Base-by-base conservation (phyloP, 2,888 invertebrate species). In the Cheilosia vulpina region DNA sequence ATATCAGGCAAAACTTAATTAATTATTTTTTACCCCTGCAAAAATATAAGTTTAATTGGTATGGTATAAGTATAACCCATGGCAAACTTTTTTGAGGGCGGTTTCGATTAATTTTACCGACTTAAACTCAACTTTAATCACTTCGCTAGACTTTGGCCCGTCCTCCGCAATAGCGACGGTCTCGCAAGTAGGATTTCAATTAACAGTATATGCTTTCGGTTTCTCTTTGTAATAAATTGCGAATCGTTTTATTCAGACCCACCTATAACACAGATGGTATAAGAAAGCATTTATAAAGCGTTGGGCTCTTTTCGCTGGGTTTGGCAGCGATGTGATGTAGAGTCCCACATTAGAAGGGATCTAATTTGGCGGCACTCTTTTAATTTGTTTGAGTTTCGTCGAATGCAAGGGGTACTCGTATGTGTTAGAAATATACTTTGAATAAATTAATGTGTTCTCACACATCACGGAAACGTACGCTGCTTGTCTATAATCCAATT, bases 71-170 rank as follows among this genome's bases (percentile, higher is more conserved):
- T 27, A 2, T 27, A 27, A 31, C 15, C 47, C 34, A 5, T 50
- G 60, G 17, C 6, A n/a, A 66, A 65, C 27, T 53, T 58, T 71
- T 60, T 41, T 6, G 19, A 24, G 27, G 27, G 50, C 17, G 71
- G 71, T 71, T 58, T 58, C 50, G 47, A 71, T 71, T 60, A 58
- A 71, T 71, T 71, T 60, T 38, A 50, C 71, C 34, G 58, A 41
- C 58, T 38, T 71, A 50, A 71, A 60, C 58, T 60, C 38, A 71
- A 71, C 60, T 71, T 71, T 71, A 71, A 71, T 58, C 47, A 71
- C 3, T 21, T 58, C 50, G 38, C 9, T 50, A 38, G 50, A 19
- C 21, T 50, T 19, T 65, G 15, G 13, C 27, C 43, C 45, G 24
- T 4, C 45, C 38, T 17, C 15, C 13, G n/a, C 2, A 31, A 31